Percentiles rank a stretch among this genome's conserved stretches.
These are phyloP conservation scores for Agonopterix subpropinquella DNA, from an alignment of 2,888 invertebrate genomes.

Conservation along the genomic window DNA sequence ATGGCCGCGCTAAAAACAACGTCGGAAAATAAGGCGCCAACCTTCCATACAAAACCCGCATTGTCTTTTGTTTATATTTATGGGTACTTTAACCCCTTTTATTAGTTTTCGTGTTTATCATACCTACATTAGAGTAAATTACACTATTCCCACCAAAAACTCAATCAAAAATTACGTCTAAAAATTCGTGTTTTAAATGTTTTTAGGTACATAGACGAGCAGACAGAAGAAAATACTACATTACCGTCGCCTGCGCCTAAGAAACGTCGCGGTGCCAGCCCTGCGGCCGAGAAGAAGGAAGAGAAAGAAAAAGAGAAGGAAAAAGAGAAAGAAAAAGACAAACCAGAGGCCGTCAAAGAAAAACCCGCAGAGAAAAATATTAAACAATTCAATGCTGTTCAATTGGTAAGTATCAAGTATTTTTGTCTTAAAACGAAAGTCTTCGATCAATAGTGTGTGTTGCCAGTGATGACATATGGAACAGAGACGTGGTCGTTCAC, in stretches of 20 bases:
- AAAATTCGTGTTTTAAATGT: neutral
- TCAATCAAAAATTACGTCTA: neutral
- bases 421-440: no score
- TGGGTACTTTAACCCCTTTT: no score
- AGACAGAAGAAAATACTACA: constrained; percentile 56
- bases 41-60: no score
- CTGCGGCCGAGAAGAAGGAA: constrained; percentile 23
- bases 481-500: no score
- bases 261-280: constrained; percentile 47
- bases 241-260: constrained; percentile 53
- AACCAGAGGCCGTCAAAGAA: constrained; percentile 16
- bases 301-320: constrained; percentile 23
- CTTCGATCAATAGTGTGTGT: no score
- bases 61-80: no score
- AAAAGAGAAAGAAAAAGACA: constrained; percentile 20
- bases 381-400: constrained; percentile 46
- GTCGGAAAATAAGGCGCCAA: no score
- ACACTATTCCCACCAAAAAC: neutral
- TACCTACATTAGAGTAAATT: no score
- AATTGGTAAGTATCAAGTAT: constrained; percentile 39
- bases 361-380: constrained; percentile 32
- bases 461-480: no score
- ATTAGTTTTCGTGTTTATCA: no score
- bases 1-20: no score
- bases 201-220: constrained; percentile 63